Evolutionary conservation across 2,113 vertebrate genomes (phyloP), one percentile per base, ranked within the genome.

Genomic region (Limnothrissa miodon): DNA sequence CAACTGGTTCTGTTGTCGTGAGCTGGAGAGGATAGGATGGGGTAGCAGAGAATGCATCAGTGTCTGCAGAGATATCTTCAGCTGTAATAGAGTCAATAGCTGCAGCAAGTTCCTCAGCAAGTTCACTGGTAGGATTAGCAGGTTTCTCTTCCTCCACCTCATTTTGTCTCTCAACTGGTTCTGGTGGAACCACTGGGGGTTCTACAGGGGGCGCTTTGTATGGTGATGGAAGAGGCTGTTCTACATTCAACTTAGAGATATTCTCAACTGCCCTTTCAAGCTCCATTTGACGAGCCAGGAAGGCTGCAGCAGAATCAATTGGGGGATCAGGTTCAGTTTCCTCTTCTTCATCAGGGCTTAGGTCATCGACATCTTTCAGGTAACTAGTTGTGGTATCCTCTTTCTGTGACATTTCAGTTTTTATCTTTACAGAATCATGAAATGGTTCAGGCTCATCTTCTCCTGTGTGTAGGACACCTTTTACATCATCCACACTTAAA

Each of bases 31-130:
- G 88, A 86, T 94, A 95, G 44, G 93, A 91, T 48, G 94, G 87
- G 2, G 96, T 83, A 9, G 96, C 90, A 21, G 96, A 93, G 85
- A 98, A 98, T 84, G 86, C 92, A 89, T 99, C 98, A 0, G 95
- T 86, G 90, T 98, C 97, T 70, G 92, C 95, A 81, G 95, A 95
- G 80, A 93, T 94, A 87, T 97, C 97, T 36, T 95, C 97, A 85
- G 93, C 92, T 89, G 98, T 99, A 89, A 99, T 99, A 82, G 98
- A 99, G 82, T 99, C 98, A 0, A 99, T 99, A 81, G 98, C 98
- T 0, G 97, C 97, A 0, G 98, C 98, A 87, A 99, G 94, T 90
- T 99, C 98, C 0, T 97, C 42, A 42, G 42, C 42, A 42, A 42
- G 99, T 91, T 99, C 98, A 25, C 95, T 98, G 0, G 97, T 96